Percentiles rank a stretch among this genome's conserved stretches.
These are phyloP conservation scores for Catharus bicknelli DNA, from an alignment of 2,113 vertebrate species.

Conservation along the genomic window DNA sequence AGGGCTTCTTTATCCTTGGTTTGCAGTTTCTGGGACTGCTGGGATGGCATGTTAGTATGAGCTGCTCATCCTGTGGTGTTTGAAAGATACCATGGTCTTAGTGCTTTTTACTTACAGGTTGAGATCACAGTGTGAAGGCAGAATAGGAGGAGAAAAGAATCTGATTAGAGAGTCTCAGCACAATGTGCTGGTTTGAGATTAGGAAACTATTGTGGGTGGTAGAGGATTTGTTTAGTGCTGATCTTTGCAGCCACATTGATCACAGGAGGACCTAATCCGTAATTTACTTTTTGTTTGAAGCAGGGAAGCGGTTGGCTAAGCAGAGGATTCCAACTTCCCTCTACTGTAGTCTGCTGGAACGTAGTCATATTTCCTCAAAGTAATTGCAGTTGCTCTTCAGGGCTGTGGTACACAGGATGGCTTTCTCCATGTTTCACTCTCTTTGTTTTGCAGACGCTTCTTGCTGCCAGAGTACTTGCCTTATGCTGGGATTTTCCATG, in stretches of 20 bases:
- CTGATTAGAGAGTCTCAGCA: not conserved
- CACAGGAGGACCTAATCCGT: not conserved
- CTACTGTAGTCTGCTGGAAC: not conserved
- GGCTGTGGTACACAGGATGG: not conserved
- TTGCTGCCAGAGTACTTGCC: slow-evolving; percentile 96
- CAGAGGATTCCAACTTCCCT: not conserved
- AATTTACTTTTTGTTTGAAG: not conserved
- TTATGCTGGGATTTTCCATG: slow-evolving; percentile 98
- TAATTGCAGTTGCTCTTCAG: not conserved
- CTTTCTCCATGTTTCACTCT: not conserved
- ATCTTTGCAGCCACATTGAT: not conserved
- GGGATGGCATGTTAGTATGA: not conserved
- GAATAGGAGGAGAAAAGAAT: not conserved
- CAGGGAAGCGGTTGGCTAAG: not conserved
- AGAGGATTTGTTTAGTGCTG: not conserved
- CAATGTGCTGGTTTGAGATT: not conserved
- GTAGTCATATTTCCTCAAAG: not conserved
- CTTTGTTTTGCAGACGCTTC: slow-evolving; percentile 84
- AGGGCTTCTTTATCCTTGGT: not conserved
- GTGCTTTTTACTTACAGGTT: not conserved
- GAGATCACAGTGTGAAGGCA: not conserved
- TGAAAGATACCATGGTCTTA: not conserved
- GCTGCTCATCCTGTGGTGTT: not conserved
- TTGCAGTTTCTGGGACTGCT: not conserved
- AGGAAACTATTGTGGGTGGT: not conserved